phyloP scores from a whole-genome alignment of 1,140 invertebrate genomes.

The Penaeus indicus region DNA sequence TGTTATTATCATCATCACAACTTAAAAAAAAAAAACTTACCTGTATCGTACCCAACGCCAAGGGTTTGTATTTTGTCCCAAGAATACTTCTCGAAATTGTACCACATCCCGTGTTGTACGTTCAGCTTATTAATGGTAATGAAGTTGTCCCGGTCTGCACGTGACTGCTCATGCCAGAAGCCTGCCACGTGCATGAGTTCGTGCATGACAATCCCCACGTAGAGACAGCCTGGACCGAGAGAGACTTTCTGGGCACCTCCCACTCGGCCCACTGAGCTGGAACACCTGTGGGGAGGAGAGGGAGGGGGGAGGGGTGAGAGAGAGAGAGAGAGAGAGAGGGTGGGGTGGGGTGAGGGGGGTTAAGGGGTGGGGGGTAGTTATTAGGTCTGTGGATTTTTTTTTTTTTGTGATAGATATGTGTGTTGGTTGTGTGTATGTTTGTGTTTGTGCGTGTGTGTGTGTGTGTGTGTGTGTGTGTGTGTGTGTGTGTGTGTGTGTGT shows the following conservation, averaged over 20 bases:
- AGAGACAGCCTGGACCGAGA: constrained; percentile 79
- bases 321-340: too few relatives aligned
- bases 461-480: too few relatives aligned
- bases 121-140: constrained; percentile 56
- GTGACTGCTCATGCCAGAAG: constrained; percentile 68
- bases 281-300: constrained; percentile 63
- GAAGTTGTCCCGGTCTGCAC: constrained; percentile 67
- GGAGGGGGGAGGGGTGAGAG: too few relatives aligned
- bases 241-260: constrained; percentile 72
- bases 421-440: too few relatives aligned
- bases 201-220: constrained; percentile 71
- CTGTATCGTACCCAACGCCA: constrained; percentile 53
- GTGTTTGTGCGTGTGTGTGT: too few relatives aligned
- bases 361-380: too few relatives aligned
- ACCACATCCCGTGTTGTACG: constrained; percentile 67
- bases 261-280: constrained; percentile 74
- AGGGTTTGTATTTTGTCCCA: constrained; percentile 70
- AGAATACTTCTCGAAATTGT: constrained; percentile 72
- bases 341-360: too few relatives aligned
- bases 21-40: too few relatives aligned
- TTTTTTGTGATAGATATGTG: too few relatives aligned
- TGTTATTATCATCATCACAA: too few relatives aligned
- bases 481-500: too few relatives aligned
- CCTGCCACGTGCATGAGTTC: constrained; percentile 66
- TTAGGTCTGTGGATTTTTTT: too few relatives aligned